Evolutionary conservation across 2,888 invertebrate species (phyloP).

Genomic region (Epirrhoe tristata): DNA sequence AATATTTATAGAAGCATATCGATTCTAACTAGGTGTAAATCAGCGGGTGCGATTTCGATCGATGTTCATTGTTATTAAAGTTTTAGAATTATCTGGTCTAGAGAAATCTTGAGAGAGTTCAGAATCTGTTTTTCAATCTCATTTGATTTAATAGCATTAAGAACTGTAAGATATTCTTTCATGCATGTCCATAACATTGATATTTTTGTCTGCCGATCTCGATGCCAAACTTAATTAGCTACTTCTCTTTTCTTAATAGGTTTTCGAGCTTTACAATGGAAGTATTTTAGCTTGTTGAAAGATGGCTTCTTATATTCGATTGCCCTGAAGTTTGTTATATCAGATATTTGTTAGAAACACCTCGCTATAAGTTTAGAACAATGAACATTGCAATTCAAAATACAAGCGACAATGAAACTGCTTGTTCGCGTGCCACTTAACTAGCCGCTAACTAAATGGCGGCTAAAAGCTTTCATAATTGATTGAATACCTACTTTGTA

Average conservation of each 20-base stretch:
- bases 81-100: neutral
- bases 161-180: no score
- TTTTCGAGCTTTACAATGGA: no score
- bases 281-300: no score
- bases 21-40: constrained; percentile 20
- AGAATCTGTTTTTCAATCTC: no score
- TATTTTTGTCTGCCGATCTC: no score
- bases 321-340: neutral
- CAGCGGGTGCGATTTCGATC: constrained; percentile 12
- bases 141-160: no score
- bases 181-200: no score
- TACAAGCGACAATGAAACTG: constrained; percentile 25
- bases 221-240: no score
- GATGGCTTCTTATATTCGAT: no score
- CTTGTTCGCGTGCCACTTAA: constrained; percentile 36
- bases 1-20: constrained; percentile 16
- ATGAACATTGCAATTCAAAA: constrained; percentile 14
- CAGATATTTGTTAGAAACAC: neutral
- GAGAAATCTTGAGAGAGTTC: neutral
- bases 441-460: constrained; percentile 32
- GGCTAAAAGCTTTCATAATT: constrained; percentile 44
- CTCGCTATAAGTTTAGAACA: neutral
- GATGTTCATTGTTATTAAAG: neutral
- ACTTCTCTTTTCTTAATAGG: neutral
- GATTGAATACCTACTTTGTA: constrained; percentile 40